These are phyloP conservation scores for Nebria ingens DNA, from an alignment of 1,140 invertebrate species.

Conservation along the genomic window DNA sequence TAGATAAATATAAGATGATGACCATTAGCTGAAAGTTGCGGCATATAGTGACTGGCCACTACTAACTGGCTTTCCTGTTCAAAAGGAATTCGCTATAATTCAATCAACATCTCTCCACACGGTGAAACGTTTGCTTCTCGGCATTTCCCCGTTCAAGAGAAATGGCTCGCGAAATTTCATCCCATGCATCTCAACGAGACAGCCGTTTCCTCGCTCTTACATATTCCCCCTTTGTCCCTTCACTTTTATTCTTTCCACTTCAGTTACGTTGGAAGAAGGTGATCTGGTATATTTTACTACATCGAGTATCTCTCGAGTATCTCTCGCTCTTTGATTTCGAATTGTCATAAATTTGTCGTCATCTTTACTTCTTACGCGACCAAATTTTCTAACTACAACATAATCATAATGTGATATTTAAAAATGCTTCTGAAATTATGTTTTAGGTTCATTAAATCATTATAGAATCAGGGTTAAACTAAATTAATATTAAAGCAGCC, in stretches of 20 bases:
- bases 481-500: no score
- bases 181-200: constrained; percentile 5
- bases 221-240: neutral
- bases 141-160: neutral
- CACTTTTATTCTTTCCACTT: neutral
- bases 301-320: neutral
- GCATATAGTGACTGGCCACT: neutral
- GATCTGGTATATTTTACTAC: neutral
- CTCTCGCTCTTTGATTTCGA: neutral
- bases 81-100: constrained; percentile 3
- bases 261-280: neutral
- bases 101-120: neutral
- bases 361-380: no score
- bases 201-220: neutral
- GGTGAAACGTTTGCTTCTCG: neutral
- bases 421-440: no score
- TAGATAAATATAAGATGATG: neutral
- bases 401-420: no score
- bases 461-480: no score
- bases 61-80: neutral
- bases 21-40: neutral
- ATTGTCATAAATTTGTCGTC: constrained; percentile 2
- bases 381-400: no score
- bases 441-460: no score
- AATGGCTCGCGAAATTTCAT: constrained; percentile 7